These are phyloP conservation scores for Gibbula magus DNA, from an alignment of 2,888 invertebrate species.

Conservation along the genomic window DNA sequence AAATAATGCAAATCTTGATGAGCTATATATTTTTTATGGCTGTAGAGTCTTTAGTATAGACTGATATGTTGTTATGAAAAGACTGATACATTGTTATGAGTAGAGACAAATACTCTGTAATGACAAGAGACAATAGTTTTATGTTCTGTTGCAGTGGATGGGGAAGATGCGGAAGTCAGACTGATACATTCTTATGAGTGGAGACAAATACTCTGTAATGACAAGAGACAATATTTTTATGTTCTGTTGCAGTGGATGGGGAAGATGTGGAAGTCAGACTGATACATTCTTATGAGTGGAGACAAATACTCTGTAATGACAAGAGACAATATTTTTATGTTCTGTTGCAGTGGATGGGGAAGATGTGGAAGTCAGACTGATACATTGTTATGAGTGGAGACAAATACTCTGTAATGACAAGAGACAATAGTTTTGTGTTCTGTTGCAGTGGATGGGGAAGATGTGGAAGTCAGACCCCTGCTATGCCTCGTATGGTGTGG, in stretches of 20 bases:
- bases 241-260: slow-evolving; percentile 72
- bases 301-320: background rate
- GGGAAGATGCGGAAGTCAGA: slow-evolving; percentile 74
- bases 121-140: too few relatives aligned
- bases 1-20: too few relatives aligned
- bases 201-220: too few relatives aligned
- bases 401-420: too few relatives aligned
- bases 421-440: background rate
- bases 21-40: too few relatives aligned
- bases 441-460: slow-evolving; percentile 72
- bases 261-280: slow-evolving; percentile 73
- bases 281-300: background rate
- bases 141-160: slow-evolving; percentile 71
- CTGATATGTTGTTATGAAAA: too few relatives aligned
- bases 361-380: slow-evolving; percentile 73
- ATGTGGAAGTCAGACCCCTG: slow-evolving; percentile 76
- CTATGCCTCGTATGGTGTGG: slow-evolving; percentile 74
- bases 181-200: too few relatives aligned
- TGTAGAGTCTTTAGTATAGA: too few relatives aligned
- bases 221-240: too few relatives aligned
- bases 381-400: background rate
- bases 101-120: too few relatives aligned
- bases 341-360: slow-evolving; percentile 71
- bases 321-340: too few relatives aligned
- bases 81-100: too few relatives aligned